Base-by-base conservation (phyloP, 2,888 invertebrate genomes). In the Pollenia griseotomentosa region DNA sequence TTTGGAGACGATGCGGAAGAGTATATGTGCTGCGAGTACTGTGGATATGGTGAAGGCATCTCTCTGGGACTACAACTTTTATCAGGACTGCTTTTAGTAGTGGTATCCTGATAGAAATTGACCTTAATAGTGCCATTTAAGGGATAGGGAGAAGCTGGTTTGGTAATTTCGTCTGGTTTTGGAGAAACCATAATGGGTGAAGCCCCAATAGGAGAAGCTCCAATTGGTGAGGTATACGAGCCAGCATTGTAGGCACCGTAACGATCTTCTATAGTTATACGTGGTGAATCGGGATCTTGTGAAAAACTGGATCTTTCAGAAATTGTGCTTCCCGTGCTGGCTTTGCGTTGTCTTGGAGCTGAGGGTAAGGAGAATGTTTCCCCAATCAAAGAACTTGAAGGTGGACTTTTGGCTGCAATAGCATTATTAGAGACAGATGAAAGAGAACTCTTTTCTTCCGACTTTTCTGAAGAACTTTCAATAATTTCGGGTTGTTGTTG, bases 61-160 rank as follows among this genome's bases (percentile, higher is more conserved):
- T 97, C 96, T 65, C 96, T 95, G 0, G 97, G 97, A 91, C 97
- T 97, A 90, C 96, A 96, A 89, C 96, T 97, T 91, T 97, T 97
- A 89, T 97, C 97, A 0, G 97, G 97, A 90, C 97, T 97, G 90
- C 96, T 96, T 91, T 97, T 97, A 6, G 96, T 96, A 0, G 97
- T 97, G n/a, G 96, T 96, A 89, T 97, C 97, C 92, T 98, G 97
- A 93, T 98, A 97, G 92, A 98, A 98, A 5, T 97, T 97, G 51
- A 97, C 97, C 89, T 97, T 95, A 7, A 97, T 96, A 6, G 97
- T 96, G 0, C 97, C 97, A 90, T 97, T 97, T n/a, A 96, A 95
- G 0, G 96, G 96, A 91, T 96, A 96, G 0, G 93, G 93, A 0
- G 95, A 94, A 8, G 96, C 94, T n/a, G 95, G 95, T 89, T 95